Conservation (phyloP, 2,797 vertebrate species). For the Anas capensis region DNA sequence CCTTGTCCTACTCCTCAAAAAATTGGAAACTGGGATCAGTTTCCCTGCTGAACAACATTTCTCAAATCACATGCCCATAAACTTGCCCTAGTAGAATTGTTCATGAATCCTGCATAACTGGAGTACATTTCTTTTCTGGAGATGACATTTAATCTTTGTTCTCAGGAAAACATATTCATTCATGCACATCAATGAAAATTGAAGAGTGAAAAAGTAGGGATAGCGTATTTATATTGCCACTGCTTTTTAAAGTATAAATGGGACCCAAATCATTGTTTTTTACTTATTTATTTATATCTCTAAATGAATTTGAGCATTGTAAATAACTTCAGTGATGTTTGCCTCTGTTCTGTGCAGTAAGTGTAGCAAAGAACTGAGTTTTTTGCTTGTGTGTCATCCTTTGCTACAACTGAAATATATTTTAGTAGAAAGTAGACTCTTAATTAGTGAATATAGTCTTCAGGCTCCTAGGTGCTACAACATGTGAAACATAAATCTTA, state of each 20-base stretch:
- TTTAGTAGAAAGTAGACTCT: background rate
- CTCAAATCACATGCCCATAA: background rate
- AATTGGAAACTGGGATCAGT: background rate
- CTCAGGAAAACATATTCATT: background rate
- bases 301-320: background rate
- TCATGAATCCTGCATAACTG: background rate
- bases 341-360: background rate
- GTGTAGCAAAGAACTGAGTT: background rate
- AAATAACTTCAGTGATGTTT: background rate
- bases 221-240: background rate
- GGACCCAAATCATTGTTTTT: background rate
- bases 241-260: background rate
- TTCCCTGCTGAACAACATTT: background rate
- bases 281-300: background rate
- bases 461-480: background rate
- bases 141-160: background rate
- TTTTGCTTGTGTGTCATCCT: background rate
- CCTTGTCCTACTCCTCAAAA: background rate
- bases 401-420: background rate
- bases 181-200: background rate
- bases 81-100: background rate
- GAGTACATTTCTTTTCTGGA: background rate
- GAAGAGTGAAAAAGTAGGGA: background rate
- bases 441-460: background rate
- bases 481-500: background rate